These are phyloP conservation scores for Arrhopalites spinosus DNA, from an alignment of 2,888 invertebrate genomes.

Conservation along the genomic window DNA sequence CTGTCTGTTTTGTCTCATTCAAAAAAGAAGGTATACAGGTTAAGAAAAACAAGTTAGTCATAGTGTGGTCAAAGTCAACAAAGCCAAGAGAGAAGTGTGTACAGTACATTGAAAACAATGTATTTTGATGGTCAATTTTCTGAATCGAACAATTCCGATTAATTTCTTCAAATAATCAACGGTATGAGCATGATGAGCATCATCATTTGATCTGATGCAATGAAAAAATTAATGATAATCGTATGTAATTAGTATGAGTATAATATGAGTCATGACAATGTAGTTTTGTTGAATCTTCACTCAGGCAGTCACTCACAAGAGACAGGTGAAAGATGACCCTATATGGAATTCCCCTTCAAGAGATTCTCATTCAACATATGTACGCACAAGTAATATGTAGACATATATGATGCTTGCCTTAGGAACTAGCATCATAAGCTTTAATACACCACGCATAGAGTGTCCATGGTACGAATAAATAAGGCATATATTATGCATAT, in stretches of 20 bases:
- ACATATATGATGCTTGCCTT: not conserved
- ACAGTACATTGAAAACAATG: no score
- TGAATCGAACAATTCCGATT: no score
- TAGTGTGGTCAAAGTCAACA: no score
- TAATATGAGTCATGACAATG: slow-evolving; percentile 3
- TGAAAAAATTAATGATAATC: not conserved
- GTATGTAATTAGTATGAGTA: not conserved
- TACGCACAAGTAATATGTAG: not conserved
- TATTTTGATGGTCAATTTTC: no score
- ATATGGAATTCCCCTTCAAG: not conserved
- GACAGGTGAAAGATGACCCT: not conserved
- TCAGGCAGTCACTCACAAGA: not conserved
- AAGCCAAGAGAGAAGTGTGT: no score
- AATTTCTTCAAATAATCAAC: no score
- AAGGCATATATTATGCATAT: not conserved
- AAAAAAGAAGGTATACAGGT: no score
- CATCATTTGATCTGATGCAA: no score
- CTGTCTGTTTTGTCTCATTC: no score
- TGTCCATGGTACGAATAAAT: not conserved
- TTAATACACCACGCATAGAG: not conserved
- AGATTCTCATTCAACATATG: not conserved
- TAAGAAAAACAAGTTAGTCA: no score
- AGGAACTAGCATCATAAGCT: not conserved
- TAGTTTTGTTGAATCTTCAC: slow-evolving; percentile 3
- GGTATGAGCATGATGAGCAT: no score